Conservation (phyloP, 2,113 vertebrate species). For the Opisthocomus hoazin region DNA sequence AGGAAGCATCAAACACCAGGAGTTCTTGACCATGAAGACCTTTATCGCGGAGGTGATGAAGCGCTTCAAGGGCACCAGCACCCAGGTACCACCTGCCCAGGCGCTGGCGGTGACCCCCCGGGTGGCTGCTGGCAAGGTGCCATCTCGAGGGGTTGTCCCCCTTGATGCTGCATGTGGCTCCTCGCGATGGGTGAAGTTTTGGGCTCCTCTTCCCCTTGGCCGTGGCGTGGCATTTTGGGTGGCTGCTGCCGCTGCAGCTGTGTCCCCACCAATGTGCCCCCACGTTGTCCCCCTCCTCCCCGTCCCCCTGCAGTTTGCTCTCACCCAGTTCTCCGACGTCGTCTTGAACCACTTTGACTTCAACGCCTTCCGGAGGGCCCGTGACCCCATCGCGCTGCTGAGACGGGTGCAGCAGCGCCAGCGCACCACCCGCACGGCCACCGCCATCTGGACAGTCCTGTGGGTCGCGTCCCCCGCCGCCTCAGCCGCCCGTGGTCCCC, state of each 20-base stretch:
- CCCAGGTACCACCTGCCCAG: neutral
- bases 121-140: neutral
- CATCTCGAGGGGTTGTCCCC: neutral
- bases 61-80: neutral
- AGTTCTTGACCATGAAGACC: neutral
- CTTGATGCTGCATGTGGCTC: neutral
- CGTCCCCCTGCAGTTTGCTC: neutral
- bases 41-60: neutral
- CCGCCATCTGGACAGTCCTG: neutral
- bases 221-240: neutral
- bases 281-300: no score
- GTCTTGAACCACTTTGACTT: neutral
- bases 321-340: neutral
- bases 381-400: neutral
- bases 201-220: neutral
- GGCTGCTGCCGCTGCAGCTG: neutral
- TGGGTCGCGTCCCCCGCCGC: neutral
- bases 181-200: neutral
- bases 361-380: neutral
- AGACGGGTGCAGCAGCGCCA: fast-evolving
- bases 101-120: neutral
- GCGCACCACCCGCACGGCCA: neutral
- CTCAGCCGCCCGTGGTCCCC: no score
- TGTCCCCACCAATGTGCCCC: neutral
- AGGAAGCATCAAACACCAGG: fast-evolving